Evolutionary conservation across 2,797 vertebrate genomes (phyloP).

Genomic region (Micrastur ruficollis): DNA sequence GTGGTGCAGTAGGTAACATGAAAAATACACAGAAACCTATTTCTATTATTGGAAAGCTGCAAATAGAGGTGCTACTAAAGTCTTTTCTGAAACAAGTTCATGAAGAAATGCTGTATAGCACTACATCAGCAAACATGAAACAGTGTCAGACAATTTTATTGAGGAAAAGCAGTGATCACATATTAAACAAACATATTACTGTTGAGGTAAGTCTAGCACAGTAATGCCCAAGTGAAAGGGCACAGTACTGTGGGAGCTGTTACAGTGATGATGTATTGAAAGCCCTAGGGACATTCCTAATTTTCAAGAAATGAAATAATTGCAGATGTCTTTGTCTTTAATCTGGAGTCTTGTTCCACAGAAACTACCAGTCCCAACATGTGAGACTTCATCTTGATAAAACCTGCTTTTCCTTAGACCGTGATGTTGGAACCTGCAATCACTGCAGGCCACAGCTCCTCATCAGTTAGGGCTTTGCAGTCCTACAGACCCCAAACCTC

Average conservation of each 20-base stretch:
- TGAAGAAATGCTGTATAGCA: background rate
- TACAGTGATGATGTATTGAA: background rate
- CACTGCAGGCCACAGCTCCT: background rate
- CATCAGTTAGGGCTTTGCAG: background rate
- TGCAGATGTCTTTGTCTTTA: background rate
- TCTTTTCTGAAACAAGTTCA: background rate
- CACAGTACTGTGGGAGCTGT: background rate
- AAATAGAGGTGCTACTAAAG: background rate
- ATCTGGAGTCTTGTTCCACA: background rate
- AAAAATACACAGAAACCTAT: conserved; percentile 47
- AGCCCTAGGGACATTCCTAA: background rate
- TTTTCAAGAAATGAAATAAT: conserved; percentile 21
- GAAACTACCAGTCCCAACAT: background rate
- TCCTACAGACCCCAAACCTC: background rate
- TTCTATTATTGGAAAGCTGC: conserved; percentile 60
- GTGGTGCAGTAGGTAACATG: conserved; percentile 42
- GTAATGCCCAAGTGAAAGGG: background rate
- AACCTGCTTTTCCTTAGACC: background rate
- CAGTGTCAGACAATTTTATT: background rate
- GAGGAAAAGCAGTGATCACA: background rate
- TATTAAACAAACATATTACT: background rate
- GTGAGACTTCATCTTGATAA: conserved; percentile 3
- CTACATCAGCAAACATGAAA: background rate
- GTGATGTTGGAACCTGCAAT: background rate
- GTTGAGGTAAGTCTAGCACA: background rate